Base-by-base conservation (phyloP, 2,888 invertebrate species). In the Cantharis rustica region DNA sequence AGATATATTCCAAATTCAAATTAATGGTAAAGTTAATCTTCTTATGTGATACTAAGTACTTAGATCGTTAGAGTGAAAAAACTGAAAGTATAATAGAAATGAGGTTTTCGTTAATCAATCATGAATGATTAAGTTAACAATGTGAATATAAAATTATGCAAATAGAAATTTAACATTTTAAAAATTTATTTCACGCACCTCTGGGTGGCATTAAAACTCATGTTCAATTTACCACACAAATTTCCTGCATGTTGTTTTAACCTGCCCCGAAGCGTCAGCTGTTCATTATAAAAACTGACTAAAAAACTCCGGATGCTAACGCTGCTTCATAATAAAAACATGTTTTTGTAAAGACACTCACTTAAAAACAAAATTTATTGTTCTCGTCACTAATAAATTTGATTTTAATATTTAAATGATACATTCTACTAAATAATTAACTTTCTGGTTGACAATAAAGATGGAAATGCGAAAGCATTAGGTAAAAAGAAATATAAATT, bases 161-260 rank as follows among this genome's bases (percentile, higher is more conserved):
- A 70, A 71, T 75, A 75, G 70, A 75, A 68, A 68, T 73, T 73
- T 68, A 73, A 73, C 73, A 73, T 73, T 73, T 73, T 73, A 73
- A 75, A 75, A 75, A 70, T 75, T 75, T 70, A 75, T 75, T 75
- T 75, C 70, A 75, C 75, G 75, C 75, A 71, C 75, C 75, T 75
- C 70, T 75, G 75, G 72, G 72, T 72, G 72, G 63, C 72, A 76
- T 76, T 76, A 76, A 76, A 76, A 72, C 75, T 64, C 75, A 64
- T 72, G 75, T 76, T 76, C 72, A 76, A 76, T 76, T 76, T 76
- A 47, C 75, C 75, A 76, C 75, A 75, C 66, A 76, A 76, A 76
- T 69, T 69, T 76, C 63, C 72, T 69, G 75, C 69, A 72, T 72
- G 75, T 69, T 72, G 69, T 72, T 76, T 47, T 72, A 72, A 72